Evolutionary conservation across 2,888 invertebrate genomes (phyloP).

Genomic region (Euzetes globulus): DNA sequence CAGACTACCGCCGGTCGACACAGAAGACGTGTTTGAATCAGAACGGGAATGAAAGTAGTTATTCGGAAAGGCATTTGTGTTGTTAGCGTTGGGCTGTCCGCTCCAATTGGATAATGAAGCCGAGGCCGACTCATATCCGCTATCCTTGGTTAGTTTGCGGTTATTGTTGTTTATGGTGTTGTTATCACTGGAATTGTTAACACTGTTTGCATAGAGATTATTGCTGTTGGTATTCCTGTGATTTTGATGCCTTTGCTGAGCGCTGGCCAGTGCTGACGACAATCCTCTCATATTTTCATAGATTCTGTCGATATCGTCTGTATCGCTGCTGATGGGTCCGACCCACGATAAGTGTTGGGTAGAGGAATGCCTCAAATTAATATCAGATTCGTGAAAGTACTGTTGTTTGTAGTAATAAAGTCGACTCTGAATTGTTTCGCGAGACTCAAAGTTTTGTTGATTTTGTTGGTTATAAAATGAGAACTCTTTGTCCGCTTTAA

Average conservation of each 20-base stretch:
- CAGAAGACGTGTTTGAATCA: conserved; percentile 30
- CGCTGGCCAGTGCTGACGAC: neutral
- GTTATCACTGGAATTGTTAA: neutral
- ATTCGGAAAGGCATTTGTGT: neutral
- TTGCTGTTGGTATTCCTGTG: conserved; percentile 9
- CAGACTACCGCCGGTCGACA: conserved; percentile 11
- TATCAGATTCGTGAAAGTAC: conserved; percentile 16
- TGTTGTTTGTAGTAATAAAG: conserved; percentile 13
- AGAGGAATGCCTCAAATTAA: conserved; percentile 17
- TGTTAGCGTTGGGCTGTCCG: neutral
- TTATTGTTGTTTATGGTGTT: neutral
- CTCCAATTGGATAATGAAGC: conserved; percentile 12
- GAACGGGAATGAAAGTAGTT: conserved; percentile 32
- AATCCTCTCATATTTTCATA: conserved; percentile 20
- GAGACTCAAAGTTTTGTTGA: neutral
- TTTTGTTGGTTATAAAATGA: conserved; percentile 18
- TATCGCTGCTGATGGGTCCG: neutral
- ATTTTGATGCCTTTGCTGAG: neutral
- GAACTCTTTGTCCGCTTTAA: conserved; percentile 23
- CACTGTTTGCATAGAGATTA: conserved; percentile 3
- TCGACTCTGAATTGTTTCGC: neutral
- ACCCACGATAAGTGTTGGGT: conserved; percentile 9
- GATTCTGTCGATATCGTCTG: conserved; percentile 5
- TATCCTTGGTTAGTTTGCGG: conserved; percentile 34
- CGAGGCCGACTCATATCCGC: conserved; percentile 34